Evolutionary conservation across 2,113 vertebrate genomes (phyloP), one percentile per base, ranked within the genome.

Genomic region (Progne subis): DNA sequence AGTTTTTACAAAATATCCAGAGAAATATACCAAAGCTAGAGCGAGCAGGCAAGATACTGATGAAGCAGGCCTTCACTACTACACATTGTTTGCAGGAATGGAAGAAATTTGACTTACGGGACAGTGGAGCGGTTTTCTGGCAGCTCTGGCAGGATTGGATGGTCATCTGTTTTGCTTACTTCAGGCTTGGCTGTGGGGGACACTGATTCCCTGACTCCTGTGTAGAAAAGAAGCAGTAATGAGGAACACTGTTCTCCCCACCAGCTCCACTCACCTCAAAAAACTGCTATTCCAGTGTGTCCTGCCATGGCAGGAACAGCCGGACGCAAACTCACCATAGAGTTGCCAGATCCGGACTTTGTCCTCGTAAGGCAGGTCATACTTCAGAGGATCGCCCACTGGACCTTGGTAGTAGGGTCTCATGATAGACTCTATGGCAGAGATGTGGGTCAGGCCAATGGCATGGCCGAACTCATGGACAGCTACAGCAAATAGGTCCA

Each of bases 401-500:
- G 99, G 99, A 15, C 99, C 99, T 95, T 99, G 99, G 97, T 99
- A 99, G 95, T 99, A 99, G 1, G 99, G 99, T 57, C 98, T 98
- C 99, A 99, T 99, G 97, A 99, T 99, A 86, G 99, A 99, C 86
- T 98, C 98, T 6, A 98, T 94, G 65, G 99, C 98, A 3, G 99
- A 99, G 61, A 99, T 98, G 71, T 99, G 99, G 37, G 98, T 98
- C 95, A 99, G 97, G 19, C 99, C 99, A 7, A 99, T 99, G 91
- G 99, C 99, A 1, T 99, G 99, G 47, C 99, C 99, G 21, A 99
- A 99, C 95, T 99, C 99, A 4, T 99, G 99, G 53, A 99, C 99
- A 0, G 99, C 99, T 39, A 99, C 99, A 0, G 99, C 99, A 59
- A 99, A 99, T 44, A 99, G 97, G 95, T 99, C 99, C 99, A 99